Evolutionary conservation across 2,888 invertebrate genomes (phyloP).

Genomic region (Thecophora atra): DNA sequence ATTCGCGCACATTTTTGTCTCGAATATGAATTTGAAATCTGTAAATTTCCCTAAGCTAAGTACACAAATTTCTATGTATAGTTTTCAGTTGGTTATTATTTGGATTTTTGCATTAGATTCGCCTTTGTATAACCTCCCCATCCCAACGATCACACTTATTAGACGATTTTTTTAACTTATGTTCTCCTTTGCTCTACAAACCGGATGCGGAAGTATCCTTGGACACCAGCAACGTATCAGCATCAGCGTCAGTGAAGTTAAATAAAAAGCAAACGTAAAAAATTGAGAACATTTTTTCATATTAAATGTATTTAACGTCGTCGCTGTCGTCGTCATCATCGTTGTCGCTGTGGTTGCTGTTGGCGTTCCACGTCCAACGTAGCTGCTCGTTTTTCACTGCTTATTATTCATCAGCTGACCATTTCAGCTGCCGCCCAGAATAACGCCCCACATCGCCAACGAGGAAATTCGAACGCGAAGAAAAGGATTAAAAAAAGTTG

Average conservation of each 20-base stretch:
- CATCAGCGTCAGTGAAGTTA: slow-evolving; percentile 33
- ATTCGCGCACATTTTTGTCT: too few species aligned
- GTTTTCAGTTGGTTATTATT: slow-evolving; percentile 29
- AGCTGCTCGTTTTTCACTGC: slow-evolving; percentile 48
- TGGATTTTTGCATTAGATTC: neutral
- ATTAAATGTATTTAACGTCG: slow-evolving; percentile 46
- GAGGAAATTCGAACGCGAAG: neutral
- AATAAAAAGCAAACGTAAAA: slow-evolving; percentile 55
- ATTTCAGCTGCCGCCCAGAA: slow-evolving; percentile 45
- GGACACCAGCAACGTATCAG: slow-evolving; percentile 38
- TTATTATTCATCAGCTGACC: slow-evolving; percentile 59
- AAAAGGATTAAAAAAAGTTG: slow-evolving; percentile 16
- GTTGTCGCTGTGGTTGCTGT: slow-evolving; percentile 43
- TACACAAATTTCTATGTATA: slow-evolving; percentile 19
- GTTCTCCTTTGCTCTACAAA: slow-evolving; percentile 1
- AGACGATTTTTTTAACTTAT: neutral
- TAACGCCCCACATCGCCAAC: slow-evolving; percentile 8
- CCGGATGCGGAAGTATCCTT: slow-evolving; percentile 52
- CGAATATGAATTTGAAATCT: too few species aligned
- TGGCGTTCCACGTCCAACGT: slow-evolving; percentile 40
- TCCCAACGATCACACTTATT: neutral
- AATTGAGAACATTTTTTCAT: slow-evolving; percentile 56
- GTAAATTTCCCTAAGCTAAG: too few species aligned
- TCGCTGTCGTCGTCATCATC: slow-evolving; percentile 10
- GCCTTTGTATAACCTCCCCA: neutral